A percentile compares a stretch with the other conserved stretches of the same genome.
These are phyloP conservation scores for Oceanodroma tethys DNA, from an alignment of 2,113 vertebrate species.

Conservation along the genomic window DNA sequence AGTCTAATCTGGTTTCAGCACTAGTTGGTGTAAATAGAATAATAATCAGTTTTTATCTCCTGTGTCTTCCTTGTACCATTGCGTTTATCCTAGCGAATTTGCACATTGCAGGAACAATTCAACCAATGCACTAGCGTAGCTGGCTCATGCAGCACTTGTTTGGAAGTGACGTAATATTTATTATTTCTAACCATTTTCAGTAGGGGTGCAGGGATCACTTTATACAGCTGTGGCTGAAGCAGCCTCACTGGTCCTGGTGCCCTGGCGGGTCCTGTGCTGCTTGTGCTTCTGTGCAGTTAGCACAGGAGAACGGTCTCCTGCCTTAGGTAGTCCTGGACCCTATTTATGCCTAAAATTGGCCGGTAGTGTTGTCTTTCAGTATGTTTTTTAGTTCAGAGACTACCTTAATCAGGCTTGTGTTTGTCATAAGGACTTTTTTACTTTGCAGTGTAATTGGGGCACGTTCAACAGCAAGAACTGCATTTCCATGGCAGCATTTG, in stretches of 20 bases:
- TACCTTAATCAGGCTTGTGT: neutral
- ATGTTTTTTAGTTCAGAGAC: neutral
- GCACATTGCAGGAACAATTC: too few species aligned
- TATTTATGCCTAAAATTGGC: too few species aligned
- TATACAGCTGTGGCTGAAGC: neutral
- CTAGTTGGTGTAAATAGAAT: neutral
- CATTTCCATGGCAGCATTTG: neutral
- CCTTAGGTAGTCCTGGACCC: neutral
- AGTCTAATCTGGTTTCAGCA: neutral
- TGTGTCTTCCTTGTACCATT: neutral
- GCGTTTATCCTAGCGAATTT: neutral
- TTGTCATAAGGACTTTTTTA: neutral
- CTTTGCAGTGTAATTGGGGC: neutral
- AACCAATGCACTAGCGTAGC: rapidly evolving
- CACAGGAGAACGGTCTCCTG: neutral
- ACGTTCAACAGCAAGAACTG: neutral
- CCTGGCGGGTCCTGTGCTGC: neutral
- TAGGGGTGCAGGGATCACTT: neutral
- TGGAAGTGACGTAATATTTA: neutral
- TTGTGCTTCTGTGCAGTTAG: neutral
- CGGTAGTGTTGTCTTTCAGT: neutral
- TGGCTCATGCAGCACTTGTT: neutral
- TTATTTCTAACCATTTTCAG: neutral
- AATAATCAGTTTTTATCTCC: neutral
- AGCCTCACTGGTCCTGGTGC: neutral